Evolutionary conservation across 2,888 invertebrate species (phyloP).

Genomic region (Pachliopta kotzebuea): DNA sequence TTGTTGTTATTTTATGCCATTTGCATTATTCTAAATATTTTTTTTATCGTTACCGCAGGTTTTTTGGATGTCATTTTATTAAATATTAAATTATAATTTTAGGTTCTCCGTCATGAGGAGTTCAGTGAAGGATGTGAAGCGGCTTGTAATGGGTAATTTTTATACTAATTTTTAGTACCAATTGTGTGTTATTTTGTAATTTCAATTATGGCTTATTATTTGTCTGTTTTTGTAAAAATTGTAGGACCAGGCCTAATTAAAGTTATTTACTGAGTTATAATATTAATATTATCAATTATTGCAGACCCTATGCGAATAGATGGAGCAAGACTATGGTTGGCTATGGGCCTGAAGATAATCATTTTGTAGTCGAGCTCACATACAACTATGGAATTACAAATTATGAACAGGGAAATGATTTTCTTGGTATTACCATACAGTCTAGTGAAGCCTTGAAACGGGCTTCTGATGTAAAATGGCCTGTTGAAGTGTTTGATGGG

Average conservation of each 20-base stretch:
- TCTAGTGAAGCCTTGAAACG: constrained; percentile 88
- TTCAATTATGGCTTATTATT: background rate
- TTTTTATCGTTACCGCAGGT: background rate
- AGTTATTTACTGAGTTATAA: too few species aligned
- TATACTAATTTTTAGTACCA: background rate
- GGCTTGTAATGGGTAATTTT: constrained; percentile 94
- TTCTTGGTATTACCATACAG: constrained; percentile 90
- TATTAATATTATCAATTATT: too few species aligned
- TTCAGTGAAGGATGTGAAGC: constrained; percentile 98
- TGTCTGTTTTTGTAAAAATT: too few species aligned
- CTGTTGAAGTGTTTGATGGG: constrained; percentile 83
- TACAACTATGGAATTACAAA: constrained; percentile 96
- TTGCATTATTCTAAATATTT: too few species aligned
- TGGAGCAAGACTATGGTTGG: constrained; percentile 99
- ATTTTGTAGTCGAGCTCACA: constrained; percentile 98
- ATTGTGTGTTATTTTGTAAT: background rate
- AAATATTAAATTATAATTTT: background rate
- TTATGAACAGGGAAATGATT: constrained; percentile 96
- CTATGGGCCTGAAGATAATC: constrained; percentile 95
- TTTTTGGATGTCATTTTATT: background rate
- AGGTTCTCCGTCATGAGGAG: constrained; percentile 98
- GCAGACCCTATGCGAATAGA: constrained; percentile 96
- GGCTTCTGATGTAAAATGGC: constrained; percentile 87
- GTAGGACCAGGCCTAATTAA: background rate
- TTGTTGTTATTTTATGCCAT: background rate